A percentile compares a stretch with the other conserved stretches of the same genome.
Evolutionary conservation across 2,797 vertebrate species (phyloP).

Genomic region (Chromobotia macracanthus): DNA sequence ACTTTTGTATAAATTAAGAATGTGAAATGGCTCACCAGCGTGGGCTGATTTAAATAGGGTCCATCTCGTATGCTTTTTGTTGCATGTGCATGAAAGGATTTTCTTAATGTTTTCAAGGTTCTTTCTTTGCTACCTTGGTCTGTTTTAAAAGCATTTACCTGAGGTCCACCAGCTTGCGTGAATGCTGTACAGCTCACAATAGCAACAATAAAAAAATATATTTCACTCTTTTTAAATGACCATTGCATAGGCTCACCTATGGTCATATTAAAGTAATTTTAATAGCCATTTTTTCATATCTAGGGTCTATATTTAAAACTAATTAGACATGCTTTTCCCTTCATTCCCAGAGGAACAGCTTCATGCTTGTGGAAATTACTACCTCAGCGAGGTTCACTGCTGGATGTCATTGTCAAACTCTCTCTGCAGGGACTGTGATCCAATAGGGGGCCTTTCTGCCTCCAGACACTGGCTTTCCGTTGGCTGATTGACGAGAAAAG

Average conservation of each 20-base stretch:
- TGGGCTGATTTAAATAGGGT: slow-evolving; percentile 13
- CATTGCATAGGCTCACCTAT: background rate
- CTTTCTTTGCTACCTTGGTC: background rate
- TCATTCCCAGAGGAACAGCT: slow-evolving; percentile 28
- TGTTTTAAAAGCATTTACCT: slow-evolving; percentile 3
- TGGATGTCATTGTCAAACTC: slow-evolving; percentile 35
- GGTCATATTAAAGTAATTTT: slow-evolving; percentile 29
- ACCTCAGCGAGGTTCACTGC: slow-evolving; percentile 21
- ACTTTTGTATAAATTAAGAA: slow-evolving; percentile 16
- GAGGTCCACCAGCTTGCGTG: background rate
- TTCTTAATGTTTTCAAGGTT: background rate
- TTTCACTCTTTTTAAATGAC: slow-evolving; percentile 19
- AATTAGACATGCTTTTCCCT: slow-evolving; percentile 42
- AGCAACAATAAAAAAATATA: background rate
- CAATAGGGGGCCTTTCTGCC: slow-evolving; percentile 40
- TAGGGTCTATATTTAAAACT: slow-evolving; percentile 39
- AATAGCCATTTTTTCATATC: slow-evolving; percentile 29
- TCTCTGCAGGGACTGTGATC: slow-evolving; percentile 33
- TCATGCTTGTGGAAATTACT: slow-evolving; percentile 38
- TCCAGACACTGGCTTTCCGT: slow-evolving; percentile 50
- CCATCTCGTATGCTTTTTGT: background rate
- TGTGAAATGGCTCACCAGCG: background rate
- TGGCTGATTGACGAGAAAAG: slow-evolving; percentile 61
- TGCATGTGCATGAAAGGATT: background rate
- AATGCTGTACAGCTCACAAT: slow-evolving; percentile 14